phyloP scores from a whole-genome alignment of 2,797 vertebrate species.

The Ceyx erithaca region DNA sequence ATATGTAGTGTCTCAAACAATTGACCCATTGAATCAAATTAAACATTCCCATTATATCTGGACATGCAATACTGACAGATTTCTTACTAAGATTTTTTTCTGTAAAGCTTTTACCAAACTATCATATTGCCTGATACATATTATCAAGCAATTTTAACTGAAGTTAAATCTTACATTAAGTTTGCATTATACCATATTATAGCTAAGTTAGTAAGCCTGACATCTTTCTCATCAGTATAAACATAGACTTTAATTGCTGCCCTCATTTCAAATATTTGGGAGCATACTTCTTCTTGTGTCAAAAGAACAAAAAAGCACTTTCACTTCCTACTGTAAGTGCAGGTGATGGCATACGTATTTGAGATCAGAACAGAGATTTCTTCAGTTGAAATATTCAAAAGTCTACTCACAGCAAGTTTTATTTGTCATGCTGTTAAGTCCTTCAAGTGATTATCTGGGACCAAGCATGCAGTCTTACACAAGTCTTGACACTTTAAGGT shows the following conservation, averaged over 20 bases:
- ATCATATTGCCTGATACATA: constrained; percentile 4
- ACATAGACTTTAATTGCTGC: constrained; percentile 14
- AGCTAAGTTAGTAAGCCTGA: not conserved
- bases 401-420: not conserved
- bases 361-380: constrained; percentile 2
- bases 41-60: not conserved
- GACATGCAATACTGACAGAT: not conserved
- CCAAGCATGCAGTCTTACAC: not conserved
- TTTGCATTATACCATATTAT: not conserved
- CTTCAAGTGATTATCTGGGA: not conserved
- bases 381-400: constrained; percentile 11
- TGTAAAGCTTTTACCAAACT: constrained; percentile 48
- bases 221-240: constrained; percentile 17
- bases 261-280: constrained; percentile 21
- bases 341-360: not conserved
- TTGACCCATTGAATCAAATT: not conserved
- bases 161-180: not conserved
- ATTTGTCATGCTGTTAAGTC: not conserved
- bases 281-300: not conserved
- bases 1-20: not conserved
- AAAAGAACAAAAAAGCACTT: constrained; percentile 15
- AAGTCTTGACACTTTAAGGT: not conserved
- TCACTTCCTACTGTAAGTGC: not conserved
- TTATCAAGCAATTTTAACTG: constrained; percentile 39
- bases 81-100: constrained; percentile 18